Percentiles rank a stretch among this genome's conserved stretches.
Conservation (phyloP, 2,888 invertebrate genomes). For the Congeria kusceri region DNA sequence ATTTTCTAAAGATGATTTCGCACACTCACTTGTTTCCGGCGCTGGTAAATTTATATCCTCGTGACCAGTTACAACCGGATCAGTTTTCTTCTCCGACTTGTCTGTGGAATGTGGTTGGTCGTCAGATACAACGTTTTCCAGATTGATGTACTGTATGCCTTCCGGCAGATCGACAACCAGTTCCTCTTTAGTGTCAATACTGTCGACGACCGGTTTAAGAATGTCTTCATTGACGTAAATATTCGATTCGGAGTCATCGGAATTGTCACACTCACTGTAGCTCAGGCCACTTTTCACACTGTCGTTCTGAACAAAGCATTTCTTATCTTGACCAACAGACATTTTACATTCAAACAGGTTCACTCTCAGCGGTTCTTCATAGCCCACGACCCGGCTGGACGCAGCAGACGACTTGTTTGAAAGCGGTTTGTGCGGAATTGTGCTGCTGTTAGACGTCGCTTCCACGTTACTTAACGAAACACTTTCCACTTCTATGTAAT, state of each 20-base stretch:
- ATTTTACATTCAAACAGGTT: conserved; percentile 22
- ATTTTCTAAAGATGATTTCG: no score
- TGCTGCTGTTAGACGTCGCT: conserved; percentile 7
- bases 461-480: conserved; percentile 39
- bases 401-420: not conserved
- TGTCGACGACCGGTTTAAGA: conserved; percentile 7
- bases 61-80: no score
- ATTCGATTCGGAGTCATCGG: conserved; percentile 27
- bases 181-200: conserved; percentile 2
- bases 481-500: conserved; percentile 63
- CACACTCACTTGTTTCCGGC: no score
- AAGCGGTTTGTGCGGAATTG: conserved; percentile 34
- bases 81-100: no score
- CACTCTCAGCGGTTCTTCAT: conserved; percentile 33
- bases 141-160: not conserved
- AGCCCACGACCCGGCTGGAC: conserved; percentile 14
- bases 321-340: conserved; percentile 10
- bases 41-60: no score
- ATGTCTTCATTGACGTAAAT: conserved; percentile 58
- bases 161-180: not conserved
- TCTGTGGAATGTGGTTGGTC: not conserved
- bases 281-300: conserved; percentile 11
- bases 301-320: not conserved
- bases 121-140: not conserved
- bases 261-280: conserved; percentile 31